phyloP scores from a whole-genome alignment of 2,797 vertebrate genomes.

The Enteromius afrohamiltoni region DNA sequence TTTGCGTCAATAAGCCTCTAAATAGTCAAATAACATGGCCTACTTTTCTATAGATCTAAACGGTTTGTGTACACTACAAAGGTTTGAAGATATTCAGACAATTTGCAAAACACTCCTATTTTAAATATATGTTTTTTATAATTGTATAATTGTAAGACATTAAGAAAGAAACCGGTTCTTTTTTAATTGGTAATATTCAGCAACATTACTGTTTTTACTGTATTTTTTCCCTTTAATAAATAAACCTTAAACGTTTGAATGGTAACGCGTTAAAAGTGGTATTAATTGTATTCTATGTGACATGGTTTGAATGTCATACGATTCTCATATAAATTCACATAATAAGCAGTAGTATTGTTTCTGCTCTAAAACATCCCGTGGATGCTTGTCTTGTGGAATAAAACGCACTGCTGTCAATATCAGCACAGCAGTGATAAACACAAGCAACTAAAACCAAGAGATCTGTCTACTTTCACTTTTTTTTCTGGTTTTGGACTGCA shows the following conservation, averaged over 20 bases:
- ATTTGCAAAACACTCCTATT: not conserved
- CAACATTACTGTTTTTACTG: not conserved
- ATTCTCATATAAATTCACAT: not conserved
- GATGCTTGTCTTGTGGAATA: slow-evolving; percentile 47
- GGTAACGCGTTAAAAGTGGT: not conserved
- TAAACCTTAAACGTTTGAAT: not conserved
- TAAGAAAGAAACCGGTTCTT: not conserved
- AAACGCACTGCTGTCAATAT: slow-evolving; percentile 25
- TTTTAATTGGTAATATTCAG: not conserved
- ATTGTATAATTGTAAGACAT: not conserved
- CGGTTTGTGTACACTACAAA: not conserved
- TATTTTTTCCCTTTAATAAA: not conserved
- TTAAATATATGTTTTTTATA: not conserved
- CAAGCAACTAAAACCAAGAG: slow-evolving; percentile 37
- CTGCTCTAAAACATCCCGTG: not conserved
- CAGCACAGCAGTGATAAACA: not conserved
- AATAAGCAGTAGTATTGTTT: not conserved
- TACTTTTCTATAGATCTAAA: not conserved
- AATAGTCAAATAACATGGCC: not conserved
- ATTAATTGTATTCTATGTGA: not conserved
- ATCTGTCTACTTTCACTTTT: slow-evolving; percentile 21
- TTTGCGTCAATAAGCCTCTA: not conserved
- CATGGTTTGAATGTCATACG: too few relatives aligned
- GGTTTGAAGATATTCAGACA: not conserved
- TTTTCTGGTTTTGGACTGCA: slow-evolving; percentile 21